These are phyloP conservation scores for Hybognathus amarus DNA, from an alignment of 2,797 vertebrate genomes.

Conservation along the genomic window DNA sequence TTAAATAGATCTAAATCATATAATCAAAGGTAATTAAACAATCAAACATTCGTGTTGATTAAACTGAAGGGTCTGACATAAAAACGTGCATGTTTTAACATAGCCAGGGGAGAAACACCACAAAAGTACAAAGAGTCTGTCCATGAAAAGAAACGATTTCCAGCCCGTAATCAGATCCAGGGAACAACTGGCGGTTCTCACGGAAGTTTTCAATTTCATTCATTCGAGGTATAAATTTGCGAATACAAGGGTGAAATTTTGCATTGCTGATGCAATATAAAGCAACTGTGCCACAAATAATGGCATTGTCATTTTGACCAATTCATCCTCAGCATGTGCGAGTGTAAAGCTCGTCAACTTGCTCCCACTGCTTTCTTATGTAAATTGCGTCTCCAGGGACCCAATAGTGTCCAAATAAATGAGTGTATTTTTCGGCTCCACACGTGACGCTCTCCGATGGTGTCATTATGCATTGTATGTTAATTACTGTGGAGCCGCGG, in stretches of 20 bases:
- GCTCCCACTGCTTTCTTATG: background rate
- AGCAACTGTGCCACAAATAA: slow-evolving; percentile 16
- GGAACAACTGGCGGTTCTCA: background rate
- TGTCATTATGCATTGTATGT: slow-evolving; percentile 37
- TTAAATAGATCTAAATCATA: background rate
- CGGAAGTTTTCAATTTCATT: background rate
- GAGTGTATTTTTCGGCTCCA: background rate
- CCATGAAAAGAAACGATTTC: background rate
- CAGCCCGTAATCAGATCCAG: background rate
- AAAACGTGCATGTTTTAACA: background rate
- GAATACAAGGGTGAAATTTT: background rate
- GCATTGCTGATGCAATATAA: slow-evolving; percentile 29
- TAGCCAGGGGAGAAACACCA: background rate
- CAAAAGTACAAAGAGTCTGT: background rate
- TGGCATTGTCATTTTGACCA: background rate
- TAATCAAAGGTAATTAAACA: background rate
- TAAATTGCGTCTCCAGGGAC: background rate
- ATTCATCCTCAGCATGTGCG: background rate
- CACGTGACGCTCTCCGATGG: background rate
- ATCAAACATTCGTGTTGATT: background rate
- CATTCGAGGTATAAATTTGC: background rate
- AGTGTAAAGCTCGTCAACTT: background rate
- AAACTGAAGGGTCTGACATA: background rate
- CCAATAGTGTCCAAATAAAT: background rate
- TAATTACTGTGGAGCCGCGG: slow-evolving; percentile 20